phyloP scores from a whole-genome alignment of 2,113 vertebrate genomes.

The Engystomops pustulosus region DNA sequence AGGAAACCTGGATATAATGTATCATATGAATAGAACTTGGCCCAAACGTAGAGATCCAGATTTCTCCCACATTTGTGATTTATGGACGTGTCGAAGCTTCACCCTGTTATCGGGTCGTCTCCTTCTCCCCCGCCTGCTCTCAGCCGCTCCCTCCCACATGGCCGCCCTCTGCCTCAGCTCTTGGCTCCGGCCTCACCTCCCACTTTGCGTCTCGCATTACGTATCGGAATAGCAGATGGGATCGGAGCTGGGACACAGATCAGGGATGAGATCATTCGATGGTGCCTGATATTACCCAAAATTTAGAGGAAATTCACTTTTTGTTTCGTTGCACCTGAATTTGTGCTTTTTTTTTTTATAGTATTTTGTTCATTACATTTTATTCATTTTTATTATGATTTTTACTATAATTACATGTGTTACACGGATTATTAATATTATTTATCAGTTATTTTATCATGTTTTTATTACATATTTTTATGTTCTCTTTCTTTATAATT shows the following conservation, averaged over 20 bases:
- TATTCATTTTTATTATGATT: too few relatives aligned
- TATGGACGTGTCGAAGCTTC: not conserved
- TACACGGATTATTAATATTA: too few relatives aligned
- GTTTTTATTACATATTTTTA: too few relatives aligned
- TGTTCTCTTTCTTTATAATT: too few relatives aligned
- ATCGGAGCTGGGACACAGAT: not conserved
- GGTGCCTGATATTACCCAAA: not conserved
- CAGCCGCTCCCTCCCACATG: not conserved
- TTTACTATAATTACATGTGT: too few relatives aligned
- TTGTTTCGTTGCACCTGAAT: not conserved
- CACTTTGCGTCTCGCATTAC: not conserved
- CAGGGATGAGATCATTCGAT: slow-evolving; percentile 4
- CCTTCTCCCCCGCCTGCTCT: not conserved
- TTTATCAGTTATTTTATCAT: too few relatives aligned
- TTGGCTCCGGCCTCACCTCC: slow-evolving; percentile 1
- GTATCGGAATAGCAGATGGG: not conserved
- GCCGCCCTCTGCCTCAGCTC: not conserved
- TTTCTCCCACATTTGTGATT: not conserved
- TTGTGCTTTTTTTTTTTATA: not conserved
- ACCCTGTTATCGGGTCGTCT: too few relatives aligned
- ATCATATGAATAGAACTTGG: not conserved
- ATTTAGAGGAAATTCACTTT: not conserved
- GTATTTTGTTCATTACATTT: too few relatives aligned
- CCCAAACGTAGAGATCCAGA: not conserved
- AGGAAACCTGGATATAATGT: too few relatives aligned